Evolutionary conservation across 2,113 vertebrate genomes (phyloP).

Genomic region (Parotia lawesii): DNA sequence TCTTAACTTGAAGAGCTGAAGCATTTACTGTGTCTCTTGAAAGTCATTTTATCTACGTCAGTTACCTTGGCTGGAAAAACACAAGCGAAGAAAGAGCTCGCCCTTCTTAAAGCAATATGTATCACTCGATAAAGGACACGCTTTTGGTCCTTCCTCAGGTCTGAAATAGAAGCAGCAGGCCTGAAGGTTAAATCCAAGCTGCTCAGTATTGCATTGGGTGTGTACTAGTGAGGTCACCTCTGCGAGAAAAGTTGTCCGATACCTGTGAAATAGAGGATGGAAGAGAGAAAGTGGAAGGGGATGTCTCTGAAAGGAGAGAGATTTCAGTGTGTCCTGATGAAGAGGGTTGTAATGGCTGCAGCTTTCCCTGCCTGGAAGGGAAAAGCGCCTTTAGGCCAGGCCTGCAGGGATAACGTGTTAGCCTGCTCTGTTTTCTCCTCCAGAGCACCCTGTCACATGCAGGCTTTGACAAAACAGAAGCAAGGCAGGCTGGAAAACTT

Average conservation of each 20-base stretch:
- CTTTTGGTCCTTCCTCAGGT: not conserved
- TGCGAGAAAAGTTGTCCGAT: not conserved
- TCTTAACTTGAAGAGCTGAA: not conserved
- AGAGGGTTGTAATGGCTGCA: not conserved
- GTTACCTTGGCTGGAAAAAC: not conserved
- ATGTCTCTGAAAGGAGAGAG: not conserved
- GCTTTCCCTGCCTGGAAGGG: not conserved
- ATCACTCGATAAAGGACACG: not conserved
- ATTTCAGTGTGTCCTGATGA: not conserved
- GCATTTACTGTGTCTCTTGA: not conserved
- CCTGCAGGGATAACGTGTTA: not conserved
- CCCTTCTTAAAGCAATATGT: not conserved
- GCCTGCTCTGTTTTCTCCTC: not conserved
- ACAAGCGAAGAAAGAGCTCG: not conserved
- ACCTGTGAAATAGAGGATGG: not conserved
- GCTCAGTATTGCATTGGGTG: not conserved
- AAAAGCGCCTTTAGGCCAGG: not conserved
- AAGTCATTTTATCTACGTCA: not conserved
- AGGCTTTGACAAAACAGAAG: not conserved
- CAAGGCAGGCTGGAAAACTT: conserved; percentile 1
- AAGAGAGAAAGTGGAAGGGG: not conserved
- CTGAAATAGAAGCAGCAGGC: not conserved
- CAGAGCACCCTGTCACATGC: not conserved
- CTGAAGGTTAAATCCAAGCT: not conserved
- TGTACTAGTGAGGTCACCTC: not conserved